These are phyloP conservation scores for Sciurus vulgaris DNA, from an alignment of 2,797 vertebrate genomes.

Conservation along the genomic window DNA sequence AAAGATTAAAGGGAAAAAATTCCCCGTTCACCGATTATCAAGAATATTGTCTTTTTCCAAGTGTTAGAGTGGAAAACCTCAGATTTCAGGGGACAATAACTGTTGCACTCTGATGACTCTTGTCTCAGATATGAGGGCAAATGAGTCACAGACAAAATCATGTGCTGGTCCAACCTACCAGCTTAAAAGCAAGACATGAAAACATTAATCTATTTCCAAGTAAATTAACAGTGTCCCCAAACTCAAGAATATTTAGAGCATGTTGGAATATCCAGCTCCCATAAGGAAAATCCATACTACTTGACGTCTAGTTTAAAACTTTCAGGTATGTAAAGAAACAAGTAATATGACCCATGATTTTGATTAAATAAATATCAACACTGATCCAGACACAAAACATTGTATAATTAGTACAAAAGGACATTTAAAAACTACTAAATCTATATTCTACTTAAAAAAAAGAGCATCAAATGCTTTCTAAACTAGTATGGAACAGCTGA, in stretches of 20 bases:
- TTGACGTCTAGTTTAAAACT: not conserved
- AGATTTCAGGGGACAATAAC: not conserved
- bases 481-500: not conserved
- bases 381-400: not conserved
- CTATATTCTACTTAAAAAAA: not conserved
- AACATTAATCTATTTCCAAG: not conserved
- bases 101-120: not conserved
- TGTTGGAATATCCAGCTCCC: not conserved
- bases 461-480: not conserved
- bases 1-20: conserved; percentile 25
- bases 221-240: not conserved
- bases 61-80: not conserved
- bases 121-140: not conserved
- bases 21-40: not conserved
- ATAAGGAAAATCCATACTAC: not conserved
- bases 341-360: not conserved
- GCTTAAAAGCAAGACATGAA: not conserved
- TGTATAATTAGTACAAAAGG: not conserved
- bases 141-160: not conserved
- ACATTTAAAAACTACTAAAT: not conserved
- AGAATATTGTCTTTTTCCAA: conserved; percentile 22
- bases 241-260: not conserved
- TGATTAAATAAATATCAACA: not conserved
- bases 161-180: not conserved
- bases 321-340: not conserved